Evolutionary conservation across 2,888 invertebrate species (phyloP).

Genomic region (Lasioglossum marginatum): DNA sequence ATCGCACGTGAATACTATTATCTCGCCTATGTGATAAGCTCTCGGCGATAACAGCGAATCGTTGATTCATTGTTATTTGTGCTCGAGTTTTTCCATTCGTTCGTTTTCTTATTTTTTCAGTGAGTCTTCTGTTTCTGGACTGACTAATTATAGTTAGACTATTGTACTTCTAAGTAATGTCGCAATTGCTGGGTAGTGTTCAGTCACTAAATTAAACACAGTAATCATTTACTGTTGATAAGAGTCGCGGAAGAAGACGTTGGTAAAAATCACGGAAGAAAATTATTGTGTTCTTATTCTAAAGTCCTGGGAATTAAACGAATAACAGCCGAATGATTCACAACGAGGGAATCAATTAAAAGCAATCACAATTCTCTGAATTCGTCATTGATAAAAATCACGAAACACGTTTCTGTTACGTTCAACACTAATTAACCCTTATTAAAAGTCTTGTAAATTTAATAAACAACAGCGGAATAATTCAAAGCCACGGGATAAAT

Average conservation of each 20-base stretch:
- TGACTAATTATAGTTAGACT: not conserved
- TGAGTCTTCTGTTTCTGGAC: not conserved
- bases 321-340: not conserved
- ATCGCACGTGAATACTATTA: not conserved
- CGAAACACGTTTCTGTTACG: not conserved
- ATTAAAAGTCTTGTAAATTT: not conserved
- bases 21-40: constrained; percentile 44
- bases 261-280: not conserved
- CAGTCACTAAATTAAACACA: not conserved
- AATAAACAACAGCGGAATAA: not conserved
- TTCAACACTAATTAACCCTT: not conserved
- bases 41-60: constrained; percentile 12
- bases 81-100: too few relatives aligned
- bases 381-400: not conserved
- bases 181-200: not conserved
- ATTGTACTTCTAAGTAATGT: not conserved
- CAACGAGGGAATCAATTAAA: not conserved
- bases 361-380: not conserved
- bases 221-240: not conserved
- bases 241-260: not conserved
- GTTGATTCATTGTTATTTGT: not conserved
- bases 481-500: not conserved
- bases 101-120: not conserved
- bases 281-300: not conserved
- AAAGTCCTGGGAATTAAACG: not conserved